Evolutionary conservation across 2,113 vertebrate species (phyloP).

Genomic region (Butorides virescens): DNA sequence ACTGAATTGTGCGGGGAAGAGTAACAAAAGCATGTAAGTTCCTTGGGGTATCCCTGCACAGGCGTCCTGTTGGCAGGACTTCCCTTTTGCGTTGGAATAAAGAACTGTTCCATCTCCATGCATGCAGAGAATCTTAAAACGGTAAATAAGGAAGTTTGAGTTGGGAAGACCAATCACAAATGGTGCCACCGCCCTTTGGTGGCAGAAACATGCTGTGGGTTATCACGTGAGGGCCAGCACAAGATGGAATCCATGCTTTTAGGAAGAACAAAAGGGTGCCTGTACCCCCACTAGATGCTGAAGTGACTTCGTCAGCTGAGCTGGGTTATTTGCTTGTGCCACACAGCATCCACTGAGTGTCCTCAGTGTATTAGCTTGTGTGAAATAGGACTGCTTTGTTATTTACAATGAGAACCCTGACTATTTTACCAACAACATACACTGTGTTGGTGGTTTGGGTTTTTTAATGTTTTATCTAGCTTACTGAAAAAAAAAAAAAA

Average conservation of each 20-base stretch:
- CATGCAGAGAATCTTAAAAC: neutral
- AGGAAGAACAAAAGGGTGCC: neutral
- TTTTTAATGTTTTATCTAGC: neutral
- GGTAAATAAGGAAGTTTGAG: neutral
- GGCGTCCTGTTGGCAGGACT: neutral
- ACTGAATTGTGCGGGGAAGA: neutral
- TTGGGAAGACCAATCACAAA: neutral
- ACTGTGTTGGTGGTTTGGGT: too few species aligned
- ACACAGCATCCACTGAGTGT: neutral
- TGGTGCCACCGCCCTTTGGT: neutral
- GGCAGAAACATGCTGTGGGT: neutral
- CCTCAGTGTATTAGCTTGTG: neutral
- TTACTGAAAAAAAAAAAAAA: neutral
- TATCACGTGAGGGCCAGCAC: fast-evolving
- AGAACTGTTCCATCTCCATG: neutral
- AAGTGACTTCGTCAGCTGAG: neutral
- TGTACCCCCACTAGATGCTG: neutral
- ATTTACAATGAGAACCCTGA: neutral
- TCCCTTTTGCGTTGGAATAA: neutral
- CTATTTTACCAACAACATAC: neutral
- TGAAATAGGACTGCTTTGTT: neutral
- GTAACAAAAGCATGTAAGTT: fast-evolving
- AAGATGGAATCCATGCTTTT: fast-evolving
- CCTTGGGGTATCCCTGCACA: neutral
- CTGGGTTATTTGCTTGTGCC: neutral